These are phyloP conservation scores for Telenomus remus DNA, from an alignment of 1,140 invertebrate species.

Conservation along the genomic window DNA sequence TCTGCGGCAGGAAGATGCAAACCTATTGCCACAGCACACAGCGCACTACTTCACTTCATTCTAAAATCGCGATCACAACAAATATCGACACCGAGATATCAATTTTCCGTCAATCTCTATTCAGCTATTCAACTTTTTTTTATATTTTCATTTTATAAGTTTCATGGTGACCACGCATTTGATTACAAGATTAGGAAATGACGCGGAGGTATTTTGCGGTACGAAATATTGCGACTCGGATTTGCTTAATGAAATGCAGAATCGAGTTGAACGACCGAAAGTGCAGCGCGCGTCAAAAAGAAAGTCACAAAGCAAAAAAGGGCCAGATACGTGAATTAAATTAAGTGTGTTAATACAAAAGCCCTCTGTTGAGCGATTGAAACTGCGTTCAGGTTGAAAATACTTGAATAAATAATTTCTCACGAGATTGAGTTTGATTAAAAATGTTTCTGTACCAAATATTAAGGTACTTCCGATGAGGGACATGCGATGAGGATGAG, in stretches of 20 bases:
- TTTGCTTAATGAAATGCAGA: too few species aligned
- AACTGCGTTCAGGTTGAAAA: slow-evolving; percentile 22
- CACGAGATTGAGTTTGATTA: slow-evolving; percentile 53
- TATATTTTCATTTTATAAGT: too few species aligned
- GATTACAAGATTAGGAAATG: too few species aligned
- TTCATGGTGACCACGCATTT: too few species aligned
- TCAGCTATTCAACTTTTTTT: too few species aligned
- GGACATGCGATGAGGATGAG: slow-evolving; percentile 46
- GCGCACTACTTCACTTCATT: slow-evolving; percentile 35
- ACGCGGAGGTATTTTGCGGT: too few species aligned
- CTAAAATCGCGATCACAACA: slow-evolving; percentile 36
- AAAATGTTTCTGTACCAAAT: slow-evolving; percentile 52
- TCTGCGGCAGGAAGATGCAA: slow-evolving; percentile 49
- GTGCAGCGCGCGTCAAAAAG: background rate
- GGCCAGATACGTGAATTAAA: slow-evolving; percentile 25
- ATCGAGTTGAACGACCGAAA: too few species aligned
- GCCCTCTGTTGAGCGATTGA: slow-evolving; percentile 4
- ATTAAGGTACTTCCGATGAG: slow-evolving; percentile 53
- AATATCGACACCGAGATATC: slow-evolving; percentile 32
- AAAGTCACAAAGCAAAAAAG: background rate
- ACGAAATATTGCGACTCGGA: too few species aligned
- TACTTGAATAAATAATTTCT: slow-evolving; percentile 58
- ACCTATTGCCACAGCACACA: slow-evolving; percentile 24
- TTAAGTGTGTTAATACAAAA: slow-evolving; percentile 35
- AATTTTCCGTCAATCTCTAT: too few species aligned